Conservation (phyloP, 2,888 invertebrate genomes). For the Drosophila testacea region DNA sequence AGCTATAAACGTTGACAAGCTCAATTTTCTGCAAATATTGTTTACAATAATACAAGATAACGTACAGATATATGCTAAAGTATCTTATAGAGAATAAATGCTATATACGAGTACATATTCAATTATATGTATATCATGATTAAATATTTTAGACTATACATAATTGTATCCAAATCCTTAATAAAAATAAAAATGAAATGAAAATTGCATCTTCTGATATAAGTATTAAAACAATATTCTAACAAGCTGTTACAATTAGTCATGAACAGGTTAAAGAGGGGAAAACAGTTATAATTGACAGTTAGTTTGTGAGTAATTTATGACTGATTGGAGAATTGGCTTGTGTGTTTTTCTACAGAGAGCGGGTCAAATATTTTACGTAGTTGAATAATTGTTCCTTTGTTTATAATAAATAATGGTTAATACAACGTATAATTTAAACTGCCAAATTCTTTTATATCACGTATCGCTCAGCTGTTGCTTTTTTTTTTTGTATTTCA, state of each 20-base stretch:
- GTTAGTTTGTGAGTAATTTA: constrained; percentile 15
- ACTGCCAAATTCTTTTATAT: constrained; percentile 37
- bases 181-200: too few relatives aligned
- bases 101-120: too few relatives aligned
- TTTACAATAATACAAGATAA: background rate
- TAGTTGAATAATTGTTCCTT: constrained; percentile 22
- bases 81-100: too few relatives aligned
- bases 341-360: constrained; percentile 1
- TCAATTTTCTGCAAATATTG: constrained; percentile 24
- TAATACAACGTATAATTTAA: constrained; percentile 28
- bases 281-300: background rate
- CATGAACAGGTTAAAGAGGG: background rate
- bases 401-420: constrained; percentile 34
- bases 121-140: too few relatives aligned
- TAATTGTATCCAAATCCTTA: too few relatives aligned
- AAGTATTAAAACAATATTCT: background rate
- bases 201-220: background rate
- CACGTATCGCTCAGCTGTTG: constrained; percentile 16
- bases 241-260: background rate
- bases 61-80: background rate
- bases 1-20: constrained; percentile 10
- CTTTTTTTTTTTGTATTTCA: constrained; percentile 5
- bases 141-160: too few relatives aligned
- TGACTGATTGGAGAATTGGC: background rate
- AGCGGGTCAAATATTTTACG: constrained; percentile 19